Evolutionary conservation across 1,140 invertebrate genomes (phyloP).

Genomic region (Trypoxylus dichotomus): DNA sequence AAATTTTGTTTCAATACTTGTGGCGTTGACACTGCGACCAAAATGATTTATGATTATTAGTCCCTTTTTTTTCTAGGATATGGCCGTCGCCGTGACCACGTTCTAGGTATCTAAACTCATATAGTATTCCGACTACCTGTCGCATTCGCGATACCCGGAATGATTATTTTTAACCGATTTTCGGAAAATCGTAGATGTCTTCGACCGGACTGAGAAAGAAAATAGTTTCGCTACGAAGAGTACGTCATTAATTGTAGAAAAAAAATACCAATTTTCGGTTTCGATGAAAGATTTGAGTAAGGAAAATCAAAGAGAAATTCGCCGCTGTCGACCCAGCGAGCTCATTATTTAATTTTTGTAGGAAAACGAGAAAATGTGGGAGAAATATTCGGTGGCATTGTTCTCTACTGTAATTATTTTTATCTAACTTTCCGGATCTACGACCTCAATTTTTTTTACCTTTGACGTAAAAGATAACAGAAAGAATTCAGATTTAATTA

Average conservation of each 20-base stretch:
- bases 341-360: constrained; percentile 16
- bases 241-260: not conserved
- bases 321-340: not conserved
- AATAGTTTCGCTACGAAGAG: not conserved
- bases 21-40: not conserved
- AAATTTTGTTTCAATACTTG: not conserved
- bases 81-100: not conserved
- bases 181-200: not conserved
- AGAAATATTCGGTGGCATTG: not conserved
- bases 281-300: constrained; percentile 12
- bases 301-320: not conserved
- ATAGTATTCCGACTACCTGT: not conserved
- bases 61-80: not conserved
- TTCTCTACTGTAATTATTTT: not conserved
- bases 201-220: not conserved
- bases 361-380: not conserved
- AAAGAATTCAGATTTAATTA: not conserved
- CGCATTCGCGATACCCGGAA: constrained; percentile 1
- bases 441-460: not conserved
- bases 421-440: not conserved
- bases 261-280: constrained; percentile 3
- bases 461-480: not conserved
- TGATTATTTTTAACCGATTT: not conserved
- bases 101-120: not conserved
- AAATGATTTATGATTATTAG: constrained; percentile 13